A percentile compares a stretch with the other conserved stretches of the same genome.
Evolutionary conservation across 2,113 vertebrate species (phyloP).

Genomic region (Actenoides lindsayi): DNA sequence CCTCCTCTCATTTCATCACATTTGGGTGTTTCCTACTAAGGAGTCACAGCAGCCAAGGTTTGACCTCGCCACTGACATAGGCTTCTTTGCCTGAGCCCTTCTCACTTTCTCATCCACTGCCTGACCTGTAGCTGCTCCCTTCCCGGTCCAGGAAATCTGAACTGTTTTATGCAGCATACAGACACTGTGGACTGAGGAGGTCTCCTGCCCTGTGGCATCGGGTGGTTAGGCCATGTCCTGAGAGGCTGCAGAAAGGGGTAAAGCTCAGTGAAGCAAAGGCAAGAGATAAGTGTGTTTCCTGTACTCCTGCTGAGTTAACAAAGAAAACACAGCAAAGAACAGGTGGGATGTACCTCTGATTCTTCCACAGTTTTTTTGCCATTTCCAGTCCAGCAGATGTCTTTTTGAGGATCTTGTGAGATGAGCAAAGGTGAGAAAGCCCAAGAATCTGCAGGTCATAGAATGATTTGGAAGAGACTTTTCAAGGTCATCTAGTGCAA

Average conservation of each 20-base stretch:
- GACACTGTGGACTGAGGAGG: accelerated
- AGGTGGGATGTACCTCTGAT: not conserved
- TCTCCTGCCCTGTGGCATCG: accelerated
- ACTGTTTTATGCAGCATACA: not conserved
- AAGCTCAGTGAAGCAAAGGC: not conserved
- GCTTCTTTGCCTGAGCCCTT: not conserved
- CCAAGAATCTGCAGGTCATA: not conserved
- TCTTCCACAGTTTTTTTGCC: not conserved
- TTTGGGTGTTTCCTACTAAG: not conserved
- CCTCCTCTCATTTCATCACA: accelerated
- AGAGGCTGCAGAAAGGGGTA: not conserved
- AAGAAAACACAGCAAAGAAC: not conserved
- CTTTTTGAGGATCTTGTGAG: not conserved
- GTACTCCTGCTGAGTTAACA: accelerated
- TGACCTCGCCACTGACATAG: not conserved
- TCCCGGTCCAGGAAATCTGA: not conserved
- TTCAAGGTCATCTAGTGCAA: not conserved
- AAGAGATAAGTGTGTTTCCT: not conserved
- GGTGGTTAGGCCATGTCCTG: too few species aligned
- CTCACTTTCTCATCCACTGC: not conserved
- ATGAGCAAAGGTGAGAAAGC: not conserved
- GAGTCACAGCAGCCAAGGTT: not conserved
- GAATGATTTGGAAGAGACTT: not conserved
- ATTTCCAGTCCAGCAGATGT: not conserved
- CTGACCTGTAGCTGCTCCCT: accelerated